Base-by-base conservation (phyloP, 2,888 invertebrate genomes). In the Oeneis ivallda region DNA sequence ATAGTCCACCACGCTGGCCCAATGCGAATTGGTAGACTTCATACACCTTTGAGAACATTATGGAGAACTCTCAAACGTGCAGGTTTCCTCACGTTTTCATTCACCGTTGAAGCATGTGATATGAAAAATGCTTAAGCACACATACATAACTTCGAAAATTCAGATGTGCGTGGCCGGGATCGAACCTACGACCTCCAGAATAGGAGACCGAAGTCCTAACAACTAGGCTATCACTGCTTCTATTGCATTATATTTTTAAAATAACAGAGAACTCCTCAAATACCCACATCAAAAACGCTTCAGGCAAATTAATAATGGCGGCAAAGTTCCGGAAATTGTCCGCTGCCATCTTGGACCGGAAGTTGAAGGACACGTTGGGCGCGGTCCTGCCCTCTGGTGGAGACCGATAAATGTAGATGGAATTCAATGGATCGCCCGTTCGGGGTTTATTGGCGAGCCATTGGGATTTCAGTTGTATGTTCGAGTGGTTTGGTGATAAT, bases 241-340 rank as follows among this genome's bases (percentile, higher is more conserved):
- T 26, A 41, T 26, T 57, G 8, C n/a, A 11, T 8, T 41, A 7
- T 19, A 8, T 45, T 45, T 45, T 41, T 58, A 32, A 45, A 47
- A 58, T n/a, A 43, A 43, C 26, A n/a, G n/a, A 45, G 11, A 45
- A 13, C 9, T 32, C 32, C 11, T 17, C 10, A 41, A 41, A 34
- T 37, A 8, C 37, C 41, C 3, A 9, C 39, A 32, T 34, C 45
- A 54, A 62, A 54, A 62, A 43, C 34, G 70, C 71, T 65, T 45
- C 19, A 58, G 67, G 72, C 70, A 69, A 71, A 68, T 72, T 73
- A 74, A 74, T 76, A 76, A 72, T 71, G 2, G 71, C 72, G 74
- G 75, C 72, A 71, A 70, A 73, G 71, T 66, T 66, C 65, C 73
- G 76, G 76, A 76, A 76, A 76, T 76, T 76, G 76, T 75, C 69